Percentiles rank a stretch among this genome's conserved stretches.
Evolutionary conservation across 2,888 invertebrate genomes (phyloP).

Genomic region (Norana najaformis): DNA sequence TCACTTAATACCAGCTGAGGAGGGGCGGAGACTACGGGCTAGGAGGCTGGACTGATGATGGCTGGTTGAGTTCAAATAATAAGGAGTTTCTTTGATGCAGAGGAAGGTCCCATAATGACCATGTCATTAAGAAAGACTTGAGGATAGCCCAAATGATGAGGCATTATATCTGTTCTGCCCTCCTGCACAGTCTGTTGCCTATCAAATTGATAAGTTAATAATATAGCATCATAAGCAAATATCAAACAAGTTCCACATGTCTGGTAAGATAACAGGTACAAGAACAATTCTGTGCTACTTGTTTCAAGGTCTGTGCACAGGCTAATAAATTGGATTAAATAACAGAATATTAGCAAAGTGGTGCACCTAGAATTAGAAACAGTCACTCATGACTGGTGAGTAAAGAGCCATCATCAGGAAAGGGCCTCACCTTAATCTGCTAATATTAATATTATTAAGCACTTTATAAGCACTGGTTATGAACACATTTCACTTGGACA

Average conservation of each 20-base stretch:
- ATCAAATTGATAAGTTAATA: conserved; percentile 13
- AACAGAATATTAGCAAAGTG: neutral
- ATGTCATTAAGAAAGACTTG: conserved; percentile 10
- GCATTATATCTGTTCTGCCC: neutral
- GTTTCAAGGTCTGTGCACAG: neutral
- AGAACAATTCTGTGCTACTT: neutral
- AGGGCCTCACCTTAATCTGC: too few species aligned
- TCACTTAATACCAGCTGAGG: neutral
- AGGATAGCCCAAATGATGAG: neutral
- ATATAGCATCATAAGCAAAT: neutral
- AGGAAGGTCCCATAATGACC: conserved; percentile 21
- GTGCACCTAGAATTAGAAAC: neutral
- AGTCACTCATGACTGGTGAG: neutral
- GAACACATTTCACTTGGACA: too few species aligned
- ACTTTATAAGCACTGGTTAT: too few species aligned
- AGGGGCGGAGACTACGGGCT: neutral
- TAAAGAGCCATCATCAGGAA: too few species aligned
- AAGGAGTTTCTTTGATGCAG: neutral
- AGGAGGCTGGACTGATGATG: neutral
- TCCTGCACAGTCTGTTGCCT: neutral
- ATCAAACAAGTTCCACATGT: neutral
- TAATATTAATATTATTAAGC: too few species aligned
- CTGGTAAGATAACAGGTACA: neutral
- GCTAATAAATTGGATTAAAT: neutral
- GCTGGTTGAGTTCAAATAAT: neutral